Percentiles rank a stretch among this genome's conserved stretches.
Evolutionary conservation across 2,797 vertebrate species (phyloP).

Genomic region (Aulostomus chinensis): DNA sequence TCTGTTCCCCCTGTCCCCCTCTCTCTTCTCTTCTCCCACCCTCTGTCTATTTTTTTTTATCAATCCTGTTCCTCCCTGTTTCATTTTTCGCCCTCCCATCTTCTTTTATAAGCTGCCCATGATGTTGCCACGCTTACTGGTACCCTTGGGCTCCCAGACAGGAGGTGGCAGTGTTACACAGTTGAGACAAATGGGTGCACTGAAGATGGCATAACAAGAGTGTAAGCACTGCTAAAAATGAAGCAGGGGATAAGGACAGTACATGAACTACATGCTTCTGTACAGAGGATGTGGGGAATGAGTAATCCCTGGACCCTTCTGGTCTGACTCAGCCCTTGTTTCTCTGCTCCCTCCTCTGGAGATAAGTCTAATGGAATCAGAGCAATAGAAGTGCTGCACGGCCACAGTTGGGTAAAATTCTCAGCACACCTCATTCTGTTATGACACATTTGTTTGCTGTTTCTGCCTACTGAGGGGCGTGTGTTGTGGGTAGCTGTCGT

Average conservation of each 20-base stretch:
- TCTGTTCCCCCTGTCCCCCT: slow-evolving; percentile 26
- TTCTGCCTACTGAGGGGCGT: slow-evolving; percentile 50
- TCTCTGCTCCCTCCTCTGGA: slow-evolving; percentile 60
- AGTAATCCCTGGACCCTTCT: slow-evolving; percentile 66
- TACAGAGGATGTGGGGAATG: slow-evolving; percentile 68
- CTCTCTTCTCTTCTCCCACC: background rate
- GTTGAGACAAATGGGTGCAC: slow-evolving; percentile 51
- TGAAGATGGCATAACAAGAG: slow-evolving; percentile 49
- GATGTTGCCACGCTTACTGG: slow-evolving; percentile 33
- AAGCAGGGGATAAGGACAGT: slow-evolving; percentile 57
- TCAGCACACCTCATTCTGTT: slow-evolving; percentile 63
- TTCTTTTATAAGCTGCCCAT: slow-evolving; percentile 13
- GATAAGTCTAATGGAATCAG: slow-evolving; percentile 73
- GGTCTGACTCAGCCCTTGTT: slow-evolving; percentile 74
- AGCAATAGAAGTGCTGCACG: slow-evolving; percentile 64
- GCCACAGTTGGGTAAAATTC: slow-evolving; percentile 58
- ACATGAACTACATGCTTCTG: slow-evolving; percentile 64
- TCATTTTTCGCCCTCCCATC: slow-evolving; percentile 27
- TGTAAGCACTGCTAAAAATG: slow-evolving; percentile 46
- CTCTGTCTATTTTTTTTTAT: slow-evolving; percentile 30
- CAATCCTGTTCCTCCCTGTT: slow-evolving; percentile 35
- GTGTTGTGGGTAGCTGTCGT: slow-evolving; percentile 55
- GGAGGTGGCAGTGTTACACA: slow-evolving; percentile 81
- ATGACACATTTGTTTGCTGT: slow-evolving; percentile 68
- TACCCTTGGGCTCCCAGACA: slow-evolving; percentile 71